Percentiles rank a stretch among this genome's conserved stretches.
Evolutionary conservation across 2,888 invertebrate species (phyloP).

Genomic region (Andrena bucephala): DNA sequence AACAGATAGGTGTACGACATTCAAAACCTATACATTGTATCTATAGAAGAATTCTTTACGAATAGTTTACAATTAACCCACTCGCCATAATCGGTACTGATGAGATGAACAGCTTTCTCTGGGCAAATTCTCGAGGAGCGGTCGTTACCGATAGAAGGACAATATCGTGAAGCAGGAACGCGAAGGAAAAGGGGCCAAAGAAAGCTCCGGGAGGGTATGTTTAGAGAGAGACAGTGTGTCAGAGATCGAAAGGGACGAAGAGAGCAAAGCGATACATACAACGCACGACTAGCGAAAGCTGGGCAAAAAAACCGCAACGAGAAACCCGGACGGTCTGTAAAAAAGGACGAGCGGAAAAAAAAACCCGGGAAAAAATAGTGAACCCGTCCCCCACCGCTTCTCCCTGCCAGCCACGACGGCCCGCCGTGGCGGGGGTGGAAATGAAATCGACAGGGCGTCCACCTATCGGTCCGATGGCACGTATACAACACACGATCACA

Average conservation of each 20-base stretch:
- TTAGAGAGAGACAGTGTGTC: constrained; percentile 42
- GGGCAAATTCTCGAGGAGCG: not conserved
- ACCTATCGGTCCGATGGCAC: constrained; percentile 81
- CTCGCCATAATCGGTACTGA: not conserved
- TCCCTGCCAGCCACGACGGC: constrained; percentile 31
- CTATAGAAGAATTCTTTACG: too few relatives aligned
- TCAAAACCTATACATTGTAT: too few relatives aligned
- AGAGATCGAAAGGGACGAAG: constrained; percentile 22
- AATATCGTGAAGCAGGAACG: constrained; percentile 4
- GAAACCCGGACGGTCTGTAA: constrained; percentile 71
- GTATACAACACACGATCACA: constrained; percentile 68
- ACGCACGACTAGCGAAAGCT: constrained; percentile 74
- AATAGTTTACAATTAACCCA: not conserved
- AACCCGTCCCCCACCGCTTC: constrained; percentile 60
- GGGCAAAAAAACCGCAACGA: constrained; percentile 74
- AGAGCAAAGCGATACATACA: constrained; percentile 56
- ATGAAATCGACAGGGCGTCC: constrained; percentile 84
- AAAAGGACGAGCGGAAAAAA: constrained; percentile 61
- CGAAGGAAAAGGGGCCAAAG: constrained; percentile 15
- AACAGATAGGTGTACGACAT: too few relatives aligned
- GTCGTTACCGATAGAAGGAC: not conserved
- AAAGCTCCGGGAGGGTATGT: constrained; percentile 19
- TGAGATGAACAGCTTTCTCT: not conserved
- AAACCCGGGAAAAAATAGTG: constrained; percentile 77
- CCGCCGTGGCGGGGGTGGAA: constrained; percentile 67